These are phyloP conservation scores for Indicator indicator DNA, from an alignment of 2,113 vertebrate species.

Conservation along the genomic window DNA sequence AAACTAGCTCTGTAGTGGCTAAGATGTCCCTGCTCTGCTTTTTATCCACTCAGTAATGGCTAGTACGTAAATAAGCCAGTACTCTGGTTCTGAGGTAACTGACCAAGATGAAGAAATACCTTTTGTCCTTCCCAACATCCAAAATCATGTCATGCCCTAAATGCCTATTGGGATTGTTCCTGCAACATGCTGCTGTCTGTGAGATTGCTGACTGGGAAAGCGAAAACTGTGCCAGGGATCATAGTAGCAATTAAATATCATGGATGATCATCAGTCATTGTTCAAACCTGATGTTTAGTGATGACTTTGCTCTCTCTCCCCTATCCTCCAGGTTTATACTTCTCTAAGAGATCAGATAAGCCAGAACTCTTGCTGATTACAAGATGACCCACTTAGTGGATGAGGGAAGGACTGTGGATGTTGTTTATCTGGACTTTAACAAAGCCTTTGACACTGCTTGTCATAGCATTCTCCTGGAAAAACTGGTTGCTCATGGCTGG, in stretches of 20 bases:
- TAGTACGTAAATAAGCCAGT: neutral
- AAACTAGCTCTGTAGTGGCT: neutral
- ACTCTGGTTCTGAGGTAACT: neutral
- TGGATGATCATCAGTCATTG: neutral
- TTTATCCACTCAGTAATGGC: neutral
- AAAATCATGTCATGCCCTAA: neutral
- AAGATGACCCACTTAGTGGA: neutral
- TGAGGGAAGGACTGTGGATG: neutral
- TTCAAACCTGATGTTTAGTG: neutral
- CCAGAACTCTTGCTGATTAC: neutral
- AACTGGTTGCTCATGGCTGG: neutral
- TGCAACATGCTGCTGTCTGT: neutral
- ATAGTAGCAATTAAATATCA: neutral
- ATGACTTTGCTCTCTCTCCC: neutral
- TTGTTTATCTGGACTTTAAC: neutral
- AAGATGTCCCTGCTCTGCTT: neutral
- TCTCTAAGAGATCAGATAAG: neutral
- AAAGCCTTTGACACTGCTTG: neutral
- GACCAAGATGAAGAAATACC: neutral
- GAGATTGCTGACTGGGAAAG: neutral
- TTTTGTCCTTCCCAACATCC: neutral
- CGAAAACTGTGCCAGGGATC: neutral
- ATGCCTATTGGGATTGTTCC: neutral
- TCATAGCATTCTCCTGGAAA: neutral
- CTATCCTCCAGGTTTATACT: neutral